Conservation (phyloP, 2,888 invertebrate species). For the Acanthosoma haemorrhoidale region DNA sequence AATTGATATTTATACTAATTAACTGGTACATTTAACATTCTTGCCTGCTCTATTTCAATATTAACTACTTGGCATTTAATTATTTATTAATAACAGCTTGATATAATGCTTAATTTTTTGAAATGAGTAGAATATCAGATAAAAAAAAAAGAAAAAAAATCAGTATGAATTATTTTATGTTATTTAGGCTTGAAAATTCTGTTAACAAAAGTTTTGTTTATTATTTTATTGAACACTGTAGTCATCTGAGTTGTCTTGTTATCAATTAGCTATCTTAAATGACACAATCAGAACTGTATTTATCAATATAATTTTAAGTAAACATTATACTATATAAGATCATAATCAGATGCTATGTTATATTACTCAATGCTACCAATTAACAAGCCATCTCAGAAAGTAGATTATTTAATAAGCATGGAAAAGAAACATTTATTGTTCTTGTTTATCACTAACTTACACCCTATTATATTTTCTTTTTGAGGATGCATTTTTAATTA, state of each 20-base stretch:
- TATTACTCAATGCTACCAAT: no score
- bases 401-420: not conserved
- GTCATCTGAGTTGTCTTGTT: slow-evolving; percentile 9
- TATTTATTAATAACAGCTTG: not conserved
- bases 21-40: not conserved
- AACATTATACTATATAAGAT: no score
- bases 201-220: not conserved
- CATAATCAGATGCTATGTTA: no score
- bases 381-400: not conserved
- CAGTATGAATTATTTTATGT: not conserved
- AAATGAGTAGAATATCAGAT: not conserved
- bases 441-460: not conserved
- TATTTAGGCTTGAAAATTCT: not conserved
- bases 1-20: no score
- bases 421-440: not conserved
- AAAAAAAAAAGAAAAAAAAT: no score
- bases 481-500: no score
- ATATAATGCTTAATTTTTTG: not conserved
- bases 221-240: not conserved
- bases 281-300: no score
- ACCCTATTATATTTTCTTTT: not conserved
- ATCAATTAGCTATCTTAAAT: no score
- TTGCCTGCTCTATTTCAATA: not conserved
- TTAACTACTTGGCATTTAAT: not conserved
- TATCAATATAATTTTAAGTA: no score